These are phyloP conservation scores for Microctenopoma stevenorrisi DNA, from an alignment of 2,797 vertebrate species.

Conservation along the genomic window DNA sequence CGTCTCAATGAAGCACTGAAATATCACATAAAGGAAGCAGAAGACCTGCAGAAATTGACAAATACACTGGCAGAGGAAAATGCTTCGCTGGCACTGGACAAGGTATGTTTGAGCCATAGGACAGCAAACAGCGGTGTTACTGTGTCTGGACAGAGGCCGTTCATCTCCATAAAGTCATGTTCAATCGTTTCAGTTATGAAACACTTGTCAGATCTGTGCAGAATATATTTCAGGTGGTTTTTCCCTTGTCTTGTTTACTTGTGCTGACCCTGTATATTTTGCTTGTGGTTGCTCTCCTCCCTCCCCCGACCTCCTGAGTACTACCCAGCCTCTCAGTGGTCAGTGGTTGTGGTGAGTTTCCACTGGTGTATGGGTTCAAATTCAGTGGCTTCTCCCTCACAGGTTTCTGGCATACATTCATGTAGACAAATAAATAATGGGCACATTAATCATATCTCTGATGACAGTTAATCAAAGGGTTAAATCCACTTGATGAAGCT, in stretches of 20 bases:
- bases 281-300: slow-evolving; percentile 71
- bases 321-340: slow-evolving; percentile 79
- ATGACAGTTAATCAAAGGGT: slow-evolving; percentile 59
- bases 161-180: slow-evolving; percentile 58
- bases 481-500: slow-evolving; percentile 45
- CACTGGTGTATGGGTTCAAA: slow-evolving; percentile 71
- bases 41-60: slow-evolving; percentile 79
- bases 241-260: slow-evolving; percentile 80
- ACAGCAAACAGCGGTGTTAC: slow-evolving; percentile 54
- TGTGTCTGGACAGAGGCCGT: slow-evolving; percentile 43
- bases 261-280: slow-evolving; percentile 82
- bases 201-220: slow-evolving; percentile 66
- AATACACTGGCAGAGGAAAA: slow-evolving; percentile 80
- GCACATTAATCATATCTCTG: slow-evolving; percentile 61
- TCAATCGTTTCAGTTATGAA: slow-evolving; percentile 62
- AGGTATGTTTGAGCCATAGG: slow-evolving; percentile 62
- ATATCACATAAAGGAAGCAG: slow-evolving; percentile 84
- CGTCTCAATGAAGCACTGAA: slow-evolving; percentile 85
- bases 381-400: slow-evolving; percentile 66
- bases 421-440: slow-evolving; percentile 73
- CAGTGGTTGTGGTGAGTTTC: slow-evolving; percentile 82
- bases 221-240: slow-evolving; percentile 78
- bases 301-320: slow-evolving; percentile 67
- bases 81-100: slow-evolving; percentile 79
- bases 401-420: slow-evolving; percentile 59